Evolutionary conservation across 2,797 vertebrate species (phyloP).

Genomic region (Sebastes glaucus): DNA sequence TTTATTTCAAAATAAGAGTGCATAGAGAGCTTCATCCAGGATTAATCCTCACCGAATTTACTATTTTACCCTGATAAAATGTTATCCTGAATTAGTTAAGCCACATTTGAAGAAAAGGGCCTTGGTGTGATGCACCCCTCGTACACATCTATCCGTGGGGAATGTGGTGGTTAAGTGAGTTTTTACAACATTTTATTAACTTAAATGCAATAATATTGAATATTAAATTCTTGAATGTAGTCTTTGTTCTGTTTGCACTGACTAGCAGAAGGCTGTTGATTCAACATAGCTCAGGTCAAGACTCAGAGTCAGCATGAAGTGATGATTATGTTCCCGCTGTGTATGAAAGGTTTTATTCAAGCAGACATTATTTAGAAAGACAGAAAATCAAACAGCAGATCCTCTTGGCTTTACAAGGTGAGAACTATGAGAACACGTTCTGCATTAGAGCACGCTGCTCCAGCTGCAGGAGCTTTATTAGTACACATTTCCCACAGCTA

Average conservation of each 20-base stretch:
- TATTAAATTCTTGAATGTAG: not conserved
- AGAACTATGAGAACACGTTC: not conserved
- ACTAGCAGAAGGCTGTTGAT: not conserved
- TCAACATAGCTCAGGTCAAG: not conserved
- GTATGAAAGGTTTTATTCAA: not conserved
- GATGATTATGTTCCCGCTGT: not conserved
- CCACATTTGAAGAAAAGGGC: too few relatives aligned
- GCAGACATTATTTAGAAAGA: not conserved
- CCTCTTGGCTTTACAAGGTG: not conserved
- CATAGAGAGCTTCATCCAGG: not conserved
- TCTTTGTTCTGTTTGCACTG: not conserved
- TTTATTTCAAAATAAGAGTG: not conserved
- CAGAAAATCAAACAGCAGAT: not conserved
- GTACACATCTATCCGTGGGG: too few relatives aligned
- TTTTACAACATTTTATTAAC: not conserved
- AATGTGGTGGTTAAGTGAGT: not conserved
- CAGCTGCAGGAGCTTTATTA: conserved; percentile 48
- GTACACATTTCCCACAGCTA: conserved; percentile 37
- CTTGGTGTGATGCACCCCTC: too few relatives aligned
- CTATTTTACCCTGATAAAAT: not conserved
- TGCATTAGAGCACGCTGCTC: not conserved
- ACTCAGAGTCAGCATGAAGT: not conserved
- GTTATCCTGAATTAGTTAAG: not conserved
- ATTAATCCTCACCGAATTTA: not conserved
- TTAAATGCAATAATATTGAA: not conserved